A percentile compares a stretch with the other conserved stretches of the same genome.
phyloP scores from a whole-genome alignment of 2,113 vertebrate genomes.

The Petroica traversi region DNA sequence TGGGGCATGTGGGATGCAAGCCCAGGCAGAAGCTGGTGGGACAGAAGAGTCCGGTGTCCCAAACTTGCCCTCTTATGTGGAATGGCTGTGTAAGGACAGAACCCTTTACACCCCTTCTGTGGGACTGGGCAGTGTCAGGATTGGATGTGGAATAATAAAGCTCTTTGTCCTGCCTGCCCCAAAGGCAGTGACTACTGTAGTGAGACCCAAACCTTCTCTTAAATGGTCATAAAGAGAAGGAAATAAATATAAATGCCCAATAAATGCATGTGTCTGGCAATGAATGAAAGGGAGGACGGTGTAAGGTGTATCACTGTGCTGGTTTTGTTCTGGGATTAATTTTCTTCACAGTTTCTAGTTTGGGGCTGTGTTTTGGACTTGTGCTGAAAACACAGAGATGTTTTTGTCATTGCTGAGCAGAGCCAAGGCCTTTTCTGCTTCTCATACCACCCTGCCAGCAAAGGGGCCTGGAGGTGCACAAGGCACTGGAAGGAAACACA shows the following conservation, averaged over 20 bases:
- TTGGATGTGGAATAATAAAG: not conserved
- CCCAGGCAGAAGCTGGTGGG: not conserved
- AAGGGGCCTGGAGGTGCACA: not conserved
- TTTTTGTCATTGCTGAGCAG: not conserved
- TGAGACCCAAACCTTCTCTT: not conserved
- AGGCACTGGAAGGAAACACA: not conserved
- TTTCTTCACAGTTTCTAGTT: not conserved
- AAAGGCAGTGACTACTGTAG: not conserved
- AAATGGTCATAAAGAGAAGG: not conserved
- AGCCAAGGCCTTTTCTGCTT: not conserved
- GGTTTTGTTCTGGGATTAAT: not conserved
- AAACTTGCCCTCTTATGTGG: not conserved
- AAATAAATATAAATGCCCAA: not conserved
- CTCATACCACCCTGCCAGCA: not conserved
- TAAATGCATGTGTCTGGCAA: not conserved
- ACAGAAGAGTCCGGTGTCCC: not conserved
- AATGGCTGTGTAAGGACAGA: not conserved
- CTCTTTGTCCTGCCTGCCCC: not conserved
- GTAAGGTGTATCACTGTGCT: not conserved
- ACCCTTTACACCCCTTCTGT: not conserved
- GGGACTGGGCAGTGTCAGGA: not conserved
- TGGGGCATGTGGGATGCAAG: not conserved
- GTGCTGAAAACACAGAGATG: not conserved
- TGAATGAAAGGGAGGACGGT: not conserved
- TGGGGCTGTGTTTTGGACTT: not conserved